These are phyloP conservation scores for Aphaenogaster floridana DNA, from an alignment of 1,140 invertebrate genomes.

Conservation along the genomic window DNA sequence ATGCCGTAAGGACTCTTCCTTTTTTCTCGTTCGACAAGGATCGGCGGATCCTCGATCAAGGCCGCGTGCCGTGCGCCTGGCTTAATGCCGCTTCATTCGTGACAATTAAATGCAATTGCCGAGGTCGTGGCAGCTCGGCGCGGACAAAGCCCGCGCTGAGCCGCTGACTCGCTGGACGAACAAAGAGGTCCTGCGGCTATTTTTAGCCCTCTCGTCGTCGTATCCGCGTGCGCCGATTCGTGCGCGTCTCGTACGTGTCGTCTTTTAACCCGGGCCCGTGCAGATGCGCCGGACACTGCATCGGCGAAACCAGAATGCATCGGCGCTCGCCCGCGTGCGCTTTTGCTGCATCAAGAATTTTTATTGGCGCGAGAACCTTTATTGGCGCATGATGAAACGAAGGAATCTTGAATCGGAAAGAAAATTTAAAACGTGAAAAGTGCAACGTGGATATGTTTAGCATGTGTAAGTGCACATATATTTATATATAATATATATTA, in stretches of 20 bases:
- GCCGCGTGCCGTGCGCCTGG: constrained; percentile 5
- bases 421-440: not conserved
- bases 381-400: not conserved
- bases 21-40: constrained; percentile 22
- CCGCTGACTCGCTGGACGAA: constrained; percentile 34
- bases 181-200: constrained; percentile 63
- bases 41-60: constrained; percentile 44
- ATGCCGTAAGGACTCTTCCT: constrained; percentile 15
- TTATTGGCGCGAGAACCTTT: constrained; percentile 29
- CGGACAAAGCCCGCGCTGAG: constrained; percentile 53
- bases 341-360: constrained; percentile 13
- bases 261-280: constrained; percentile 50
- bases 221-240: constrained; percentile 57
- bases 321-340: not conserved
- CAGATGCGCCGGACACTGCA: constrained; percentile 18
- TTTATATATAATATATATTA: not conserved
- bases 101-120: constrained; percentile 70
- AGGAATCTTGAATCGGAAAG: not conserved
- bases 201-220: constrained; percentile 55
- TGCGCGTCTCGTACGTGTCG: constrained; percentile 28
- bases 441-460: not conserved
- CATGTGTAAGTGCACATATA: not conserved
- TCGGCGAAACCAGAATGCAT: constrained; percentile 44
- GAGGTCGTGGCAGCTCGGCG: constrained; percentile 25
- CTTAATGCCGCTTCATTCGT: constrained; percentile 46